A percentile compares a stretch with the other conserved stretches of the same genome.
Conservation (phyloP, 1,140 invertebrate genomes). For the Heliothis subflexa region DNA sequence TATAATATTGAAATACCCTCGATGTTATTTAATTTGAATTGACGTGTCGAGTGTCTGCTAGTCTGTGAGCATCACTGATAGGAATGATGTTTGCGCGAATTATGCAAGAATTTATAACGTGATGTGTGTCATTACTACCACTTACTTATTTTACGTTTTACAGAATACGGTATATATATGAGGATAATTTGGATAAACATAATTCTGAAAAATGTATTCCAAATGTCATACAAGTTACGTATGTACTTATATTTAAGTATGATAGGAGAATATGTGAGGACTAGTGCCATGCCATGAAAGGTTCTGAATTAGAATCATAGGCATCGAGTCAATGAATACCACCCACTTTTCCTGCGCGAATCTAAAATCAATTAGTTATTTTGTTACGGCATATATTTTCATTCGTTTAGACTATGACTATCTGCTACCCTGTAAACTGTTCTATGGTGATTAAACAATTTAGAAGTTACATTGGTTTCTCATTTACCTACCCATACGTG, state of each 20-base stretch:
- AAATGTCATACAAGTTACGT: constrained; percentile 63
- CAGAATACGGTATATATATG: constrained; percentile 18
- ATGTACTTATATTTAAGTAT: constrained; percentile 80
- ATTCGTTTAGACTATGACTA: constrained; percentile 75
- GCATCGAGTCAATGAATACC: constrained; percentile 84
- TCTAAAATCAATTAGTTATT: constrained; percentile 75
- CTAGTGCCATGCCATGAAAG: constrained; percentile 86
- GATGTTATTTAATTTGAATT: constrained; percentile 58
- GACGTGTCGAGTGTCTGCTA: constrained; percentile 78
- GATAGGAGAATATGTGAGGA: constrained; percentile 85
- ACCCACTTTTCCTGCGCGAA: constrained; percentile 83
- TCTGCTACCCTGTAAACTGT: constrained; percentile 76
- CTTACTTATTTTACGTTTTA: constrained; percentile 35
- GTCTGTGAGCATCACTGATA: constrained; percentile 85
- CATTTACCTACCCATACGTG: neutral
- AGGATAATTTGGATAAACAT: constrained; percentile 21
- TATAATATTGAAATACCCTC: constrained; percentile 28
- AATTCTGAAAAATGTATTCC: constrained; percentile 47
- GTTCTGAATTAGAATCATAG: constrained; percentile 85
- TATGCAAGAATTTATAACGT: constrained; percentile 80
- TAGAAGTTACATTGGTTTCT: constrained; percentile 65
- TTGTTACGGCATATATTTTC: constrained; percentile 78
- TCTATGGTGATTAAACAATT: constrained; percentile 81
- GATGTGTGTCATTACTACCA: constrained; percentile 44
- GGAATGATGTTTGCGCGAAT: constrained; percentile 84